Conservation (phyloP, 1,140 invertebrate species). For the Ladona fulva region DNA sequence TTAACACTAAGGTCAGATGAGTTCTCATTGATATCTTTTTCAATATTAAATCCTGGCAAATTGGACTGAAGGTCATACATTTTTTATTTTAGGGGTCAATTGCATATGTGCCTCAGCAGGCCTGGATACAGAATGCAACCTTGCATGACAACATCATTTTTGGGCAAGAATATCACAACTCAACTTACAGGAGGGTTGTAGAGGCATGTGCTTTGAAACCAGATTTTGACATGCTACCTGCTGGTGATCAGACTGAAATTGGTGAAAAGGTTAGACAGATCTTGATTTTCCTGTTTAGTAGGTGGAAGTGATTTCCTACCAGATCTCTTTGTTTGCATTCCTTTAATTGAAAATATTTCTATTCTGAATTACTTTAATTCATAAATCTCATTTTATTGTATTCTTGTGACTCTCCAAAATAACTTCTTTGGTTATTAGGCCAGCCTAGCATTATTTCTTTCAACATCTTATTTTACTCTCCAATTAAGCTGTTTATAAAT, state of each 20-base stretch:
- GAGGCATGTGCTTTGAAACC: conserved; percentile 40
- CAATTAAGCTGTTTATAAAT: no score
- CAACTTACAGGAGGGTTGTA: conserved; percentile 43
- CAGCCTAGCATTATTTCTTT: no score
- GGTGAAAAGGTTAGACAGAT: conserved; percentile 37
- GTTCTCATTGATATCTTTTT: neutral
- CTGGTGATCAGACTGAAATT: conserved; percentile 43
- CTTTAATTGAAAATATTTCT: no score
- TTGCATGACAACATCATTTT: conserved; percentile 46
- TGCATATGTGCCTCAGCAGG: conserved; percentile 46
- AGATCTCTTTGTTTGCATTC: no score
- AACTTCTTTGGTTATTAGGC: no score
- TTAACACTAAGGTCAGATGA: conserved; percentile 32
- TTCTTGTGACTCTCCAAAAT: no score
- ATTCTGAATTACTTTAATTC: no score
- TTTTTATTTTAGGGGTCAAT: conserved; percentile 33
- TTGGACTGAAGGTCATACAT: neutral
- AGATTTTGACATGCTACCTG: conserved; percentile 41
- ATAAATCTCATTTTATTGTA: no score
- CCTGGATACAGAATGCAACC: conserved; percentile 48
- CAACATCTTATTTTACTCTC: no score
- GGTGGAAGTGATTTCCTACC: no score
- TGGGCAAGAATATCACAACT: conserved; percentile 30
- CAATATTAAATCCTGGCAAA: neutral
- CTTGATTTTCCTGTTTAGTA: no score